phyloP scores from a whole-genome alignment of 1,140 invertebrate genomes.

The Probaryconus sp. region DNA sequence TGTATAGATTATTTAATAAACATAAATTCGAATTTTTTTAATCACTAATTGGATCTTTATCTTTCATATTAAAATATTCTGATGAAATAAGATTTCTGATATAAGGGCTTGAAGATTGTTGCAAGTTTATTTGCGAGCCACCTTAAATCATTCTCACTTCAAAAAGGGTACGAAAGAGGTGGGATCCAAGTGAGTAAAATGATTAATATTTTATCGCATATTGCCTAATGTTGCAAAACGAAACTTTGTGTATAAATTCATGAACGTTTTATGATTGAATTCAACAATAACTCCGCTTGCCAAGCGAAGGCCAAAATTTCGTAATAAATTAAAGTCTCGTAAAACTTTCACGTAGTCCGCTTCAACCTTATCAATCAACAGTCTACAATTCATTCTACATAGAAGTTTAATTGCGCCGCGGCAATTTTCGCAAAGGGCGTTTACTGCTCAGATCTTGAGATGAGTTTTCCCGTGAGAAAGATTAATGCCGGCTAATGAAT shows the following conservation, averaged over 20 bases:
- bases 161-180: slow-evolving; percentile 6
- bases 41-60: too few species aligned
- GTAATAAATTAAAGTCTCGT: slow-evolving; percentile 58
- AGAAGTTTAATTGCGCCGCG: slow-evolving; percentile 52
- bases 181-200: slow-evolving; percentile 32
- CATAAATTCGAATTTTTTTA: too few species aligned
- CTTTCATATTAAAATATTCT: too few species aligned
- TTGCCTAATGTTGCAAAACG: slow-evolving; percentile 16
- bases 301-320: slow-evolving; percentile 44
- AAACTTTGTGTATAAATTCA: slow-evolving; percentile 43
- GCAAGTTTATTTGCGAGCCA: slow-evolving; percentile 7
- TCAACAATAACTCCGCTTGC: slow-evolving; percentile 46
- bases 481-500: slow-evolving; percentile 55
- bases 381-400: slow-evolving; percentile 53
- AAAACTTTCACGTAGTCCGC: slow-evolving; percentile 53
- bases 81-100: too few species aligned
- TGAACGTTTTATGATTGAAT: slow-evolving; percentile 51
- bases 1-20: too few species aligned
- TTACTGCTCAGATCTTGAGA: slow-evolving; percentile 43
- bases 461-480: slow-evolving; percentile 48
- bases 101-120: slow-evolving; percentile 11
- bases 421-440: slow-evolving; percentile 52
- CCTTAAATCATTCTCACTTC: slow-evolving; percentile 21
- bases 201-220: slow-evolving; percentile 23
- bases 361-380: slow-evolving; percentile 57